Conservation (phyloP, 2,888 invertebrate genomes). For the Ectemnius continuus region DNA sequence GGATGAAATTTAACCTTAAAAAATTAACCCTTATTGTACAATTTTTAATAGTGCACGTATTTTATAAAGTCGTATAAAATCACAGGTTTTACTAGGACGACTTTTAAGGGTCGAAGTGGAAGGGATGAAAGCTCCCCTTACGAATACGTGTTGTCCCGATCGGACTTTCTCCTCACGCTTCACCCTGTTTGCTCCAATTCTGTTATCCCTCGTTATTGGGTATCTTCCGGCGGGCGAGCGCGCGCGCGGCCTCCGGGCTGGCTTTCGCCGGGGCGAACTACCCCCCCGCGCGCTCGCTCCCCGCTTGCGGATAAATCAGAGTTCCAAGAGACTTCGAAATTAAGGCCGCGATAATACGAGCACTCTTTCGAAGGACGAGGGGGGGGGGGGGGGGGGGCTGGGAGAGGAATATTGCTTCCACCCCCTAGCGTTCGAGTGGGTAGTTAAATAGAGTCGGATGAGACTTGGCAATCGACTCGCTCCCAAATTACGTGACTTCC, state of each 20-base stretch:
- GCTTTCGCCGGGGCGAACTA: no score
- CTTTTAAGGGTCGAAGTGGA: no score
- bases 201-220: slow-evolving; percentile 7
- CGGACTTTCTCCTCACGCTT: slow-evolving; percentile 2
- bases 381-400: no score
- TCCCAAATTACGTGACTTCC: slow-evolving; percentile 1
- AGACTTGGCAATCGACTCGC: background rate
- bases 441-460: background rate
- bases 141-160: background rate
- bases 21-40: no score
- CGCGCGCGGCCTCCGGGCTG: background rate
- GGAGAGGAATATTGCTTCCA: background rate
- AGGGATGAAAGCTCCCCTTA: background rate
- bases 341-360: no score
- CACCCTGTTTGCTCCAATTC: slow-evolving; percentile 7
- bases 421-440: background rate
- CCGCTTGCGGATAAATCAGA: background rate
- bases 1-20: no score
- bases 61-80: no score
- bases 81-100: no score
- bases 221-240: background rate
- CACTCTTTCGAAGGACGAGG: no score
- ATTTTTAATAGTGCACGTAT: no score
- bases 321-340: background rate
- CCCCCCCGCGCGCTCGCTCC: background rate